Conservation (phyloP, 1,140 invertebrate species). For the Tetramorium alpestre region DNA sequence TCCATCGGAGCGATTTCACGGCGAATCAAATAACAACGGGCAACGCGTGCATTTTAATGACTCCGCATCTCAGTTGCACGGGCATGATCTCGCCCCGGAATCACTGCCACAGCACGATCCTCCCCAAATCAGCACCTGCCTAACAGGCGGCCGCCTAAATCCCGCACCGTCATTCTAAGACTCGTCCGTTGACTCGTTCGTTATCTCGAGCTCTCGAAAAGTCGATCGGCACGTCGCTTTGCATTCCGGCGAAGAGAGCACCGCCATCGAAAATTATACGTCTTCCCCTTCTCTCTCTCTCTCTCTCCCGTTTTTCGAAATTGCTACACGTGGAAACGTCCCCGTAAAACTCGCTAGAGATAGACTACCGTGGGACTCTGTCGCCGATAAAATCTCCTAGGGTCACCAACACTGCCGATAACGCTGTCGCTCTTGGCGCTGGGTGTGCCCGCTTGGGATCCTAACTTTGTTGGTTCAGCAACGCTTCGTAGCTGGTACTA, state of each 20-base stretch:
- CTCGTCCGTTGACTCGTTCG: conserved; percentile 46
- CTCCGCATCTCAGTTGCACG: conserved; percentile 45
- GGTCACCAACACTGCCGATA: conserved; percentile 30
- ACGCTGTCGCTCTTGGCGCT: conserved; percentile 2
- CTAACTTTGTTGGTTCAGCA: conserved; percentile 20
- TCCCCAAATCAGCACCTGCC: conserved; percentile 82
- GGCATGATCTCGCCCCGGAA: conserved; percentile 60
- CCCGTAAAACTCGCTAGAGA: conserved; percentile 28
- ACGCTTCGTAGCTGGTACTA: background rate
- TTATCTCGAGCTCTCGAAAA: conserved; percentile 36
- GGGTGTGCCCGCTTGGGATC: background rate
- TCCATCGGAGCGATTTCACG: conserved; percentile 30
- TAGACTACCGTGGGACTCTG: conserved; percentile 16
- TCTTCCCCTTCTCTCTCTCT: background rate
- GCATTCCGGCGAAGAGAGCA: conserved; percentile 9
- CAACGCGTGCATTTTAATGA: conserved; percentile 63
- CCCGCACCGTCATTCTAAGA: conserved; percentile 74
- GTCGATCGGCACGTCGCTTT: conserved; percentile 23
- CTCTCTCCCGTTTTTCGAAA: conserved; percentile 29
- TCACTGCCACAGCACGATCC: conserved; percentile 69
- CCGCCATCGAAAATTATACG: background rate
- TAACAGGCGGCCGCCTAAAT: conserved; percentile 71
- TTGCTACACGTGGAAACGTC: conserved; percentile 10
- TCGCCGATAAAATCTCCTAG: conserved; percentile 35
- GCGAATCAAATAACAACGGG: conserved; percentile 20